Evolutionary conservation across 2,113 vertebrate species (phyloP), one percentile per base, ranked within the genome.

Genomic region (Mandrillus leucophaeus): DNA sequence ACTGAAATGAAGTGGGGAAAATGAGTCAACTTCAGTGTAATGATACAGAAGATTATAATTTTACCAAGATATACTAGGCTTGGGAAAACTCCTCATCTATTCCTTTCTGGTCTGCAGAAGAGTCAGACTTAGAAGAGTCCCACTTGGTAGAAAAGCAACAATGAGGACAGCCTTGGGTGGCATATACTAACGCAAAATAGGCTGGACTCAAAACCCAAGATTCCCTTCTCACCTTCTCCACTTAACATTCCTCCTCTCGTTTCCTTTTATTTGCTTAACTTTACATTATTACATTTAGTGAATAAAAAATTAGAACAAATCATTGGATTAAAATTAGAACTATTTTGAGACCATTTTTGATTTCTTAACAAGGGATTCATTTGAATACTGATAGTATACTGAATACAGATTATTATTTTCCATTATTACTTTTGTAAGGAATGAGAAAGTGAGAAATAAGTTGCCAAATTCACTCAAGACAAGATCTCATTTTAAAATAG

Each of bases 1-100:
- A 97, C 99, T 99, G 97, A 84, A 97, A 94, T 10, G 72, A 98
- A 92, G 98, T 8, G 83, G 93, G 82, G 45, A 66, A 83, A 89
- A 68, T 97, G 12, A 97, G 88, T n/a, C 8, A 22, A 73, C 32
- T 72, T 92, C 43, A 43, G 14, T 45, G 16, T 35, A 85, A 73
- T 38, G 32, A 93, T n/a, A 92, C 8, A 9, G n/a, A 93, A 45
- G 38, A 82, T 0, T 57, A 2, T 50, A n/a, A 75, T 45, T 70
- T 66, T 85, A 35, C 76, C 32, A 27, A 48, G 27, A 92, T 32
- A 61, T 17, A 76, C 1, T 17, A 52, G 80, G 32, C 7, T 50
- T 40, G 43, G 40, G 30, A 70, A 82, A 92, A 40, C 0, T 45
- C 38, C 59, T 78, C 66, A 43, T 23, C 50, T 86, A 32, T 79